A percentile compares a stretch with the other conserved stretches of the same genome.
Conservation (phyloP, 35 echinoderm and acorn worm genomes). For the Heliocidaris erythrogramma region DNA sequence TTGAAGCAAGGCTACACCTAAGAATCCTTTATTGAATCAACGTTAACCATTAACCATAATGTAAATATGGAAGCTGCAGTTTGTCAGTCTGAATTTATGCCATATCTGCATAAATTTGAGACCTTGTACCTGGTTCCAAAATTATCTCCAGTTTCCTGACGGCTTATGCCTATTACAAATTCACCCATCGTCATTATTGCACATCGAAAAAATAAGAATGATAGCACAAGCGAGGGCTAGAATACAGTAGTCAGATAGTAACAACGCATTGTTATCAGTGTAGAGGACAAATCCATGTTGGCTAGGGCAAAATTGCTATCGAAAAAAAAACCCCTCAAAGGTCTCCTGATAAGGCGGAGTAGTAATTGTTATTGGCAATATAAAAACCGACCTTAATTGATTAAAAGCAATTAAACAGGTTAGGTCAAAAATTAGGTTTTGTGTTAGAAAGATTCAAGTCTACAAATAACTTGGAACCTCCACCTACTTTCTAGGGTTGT, state of each 20-base stretch:
- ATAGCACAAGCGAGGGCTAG: no score
- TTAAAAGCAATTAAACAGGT: no score
- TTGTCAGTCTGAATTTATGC: not conserved
- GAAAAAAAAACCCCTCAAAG: not conserved
- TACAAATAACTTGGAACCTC: no score
- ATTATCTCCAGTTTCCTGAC: not conserved
- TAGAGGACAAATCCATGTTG: not conserved
- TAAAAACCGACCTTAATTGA: not conserved
- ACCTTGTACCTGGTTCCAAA: not conserved
- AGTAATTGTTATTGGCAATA: not conserved
- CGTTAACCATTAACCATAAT: slow-evolving; percentile 11
- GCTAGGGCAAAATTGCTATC: not conserved
- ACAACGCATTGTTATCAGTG: not conserved
- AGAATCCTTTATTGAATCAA: not conserved
- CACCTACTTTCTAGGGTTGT: no score
- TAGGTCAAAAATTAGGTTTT: no score
- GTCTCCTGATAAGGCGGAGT: not conserved
- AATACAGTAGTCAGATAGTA: no score
- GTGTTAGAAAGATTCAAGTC: no score
- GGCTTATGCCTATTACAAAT: not conserved
- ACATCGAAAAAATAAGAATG: no score
- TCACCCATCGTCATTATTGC: not conserved
- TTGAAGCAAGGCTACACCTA: not conserved
- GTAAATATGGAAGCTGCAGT: not conserved
- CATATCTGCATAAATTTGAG: slow-evolving; percentile 25